These are phyloP conservation scores for Asarcornis scutulata DNA, from an alignment of 2,113 vertebrate species.

Conservation along the genomic window DNA sequence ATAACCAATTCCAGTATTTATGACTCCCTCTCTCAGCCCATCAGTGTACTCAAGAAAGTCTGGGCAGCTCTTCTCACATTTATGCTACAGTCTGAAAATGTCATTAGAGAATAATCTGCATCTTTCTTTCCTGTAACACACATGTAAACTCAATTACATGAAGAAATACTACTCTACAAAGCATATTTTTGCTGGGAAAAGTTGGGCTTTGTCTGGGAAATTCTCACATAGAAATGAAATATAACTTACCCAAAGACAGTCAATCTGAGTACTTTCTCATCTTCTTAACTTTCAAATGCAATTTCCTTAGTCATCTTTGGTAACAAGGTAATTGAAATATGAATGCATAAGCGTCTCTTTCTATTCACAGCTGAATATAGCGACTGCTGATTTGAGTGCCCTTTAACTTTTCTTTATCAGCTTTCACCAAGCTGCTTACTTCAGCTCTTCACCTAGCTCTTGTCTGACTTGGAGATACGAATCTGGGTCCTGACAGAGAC, in stretches of 20 bases:
- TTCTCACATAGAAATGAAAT: slow-evolving; percentile 26
- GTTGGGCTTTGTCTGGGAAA: not conserved
- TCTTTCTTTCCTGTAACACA: slow-evolving; percentile 43
- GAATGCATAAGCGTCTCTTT: not conserved
- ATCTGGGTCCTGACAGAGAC: not conserved
- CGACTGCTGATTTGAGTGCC: not conserved
- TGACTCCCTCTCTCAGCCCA: slow-evolving; percentile 19
- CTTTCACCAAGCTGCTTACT: not conserved
- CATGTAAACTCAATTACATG: slow-evolving; percentile 21
- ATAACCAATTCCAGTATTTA: slow-evolving; percentile 40
- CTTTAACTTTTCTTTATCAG: not conserved
- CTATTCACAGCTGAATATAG: not conserved
- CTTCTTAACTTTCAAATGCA: slow-evolving; percentile 45
- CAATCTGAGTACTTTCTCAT: not conserved
- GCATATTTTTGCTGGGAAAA: not conserved
- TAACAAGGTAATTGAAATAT: not conserved
- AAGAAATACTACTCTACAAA: not conserved
- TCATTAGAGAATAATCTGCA: slow-evolving; percentile 15
- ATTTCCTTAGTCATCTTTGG: slow-evolving; percentile 27
- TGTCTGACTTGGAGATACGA: not conserved
- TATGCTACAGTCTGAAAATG: slow-evolving; percentile 50
- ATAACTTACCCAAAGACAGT: not conserved
- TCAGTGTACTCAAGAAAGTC: slow-evolving; percentile 1
- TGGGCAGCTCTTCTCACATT: not conserved
- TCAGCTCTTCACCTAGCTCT: not conserved